Evolutionary conservation across 1,140 invertebrate species (phyloP), one percentile per base, ranked within the genome.

Genomic region (Mercenaria mercenaria): DNA sequence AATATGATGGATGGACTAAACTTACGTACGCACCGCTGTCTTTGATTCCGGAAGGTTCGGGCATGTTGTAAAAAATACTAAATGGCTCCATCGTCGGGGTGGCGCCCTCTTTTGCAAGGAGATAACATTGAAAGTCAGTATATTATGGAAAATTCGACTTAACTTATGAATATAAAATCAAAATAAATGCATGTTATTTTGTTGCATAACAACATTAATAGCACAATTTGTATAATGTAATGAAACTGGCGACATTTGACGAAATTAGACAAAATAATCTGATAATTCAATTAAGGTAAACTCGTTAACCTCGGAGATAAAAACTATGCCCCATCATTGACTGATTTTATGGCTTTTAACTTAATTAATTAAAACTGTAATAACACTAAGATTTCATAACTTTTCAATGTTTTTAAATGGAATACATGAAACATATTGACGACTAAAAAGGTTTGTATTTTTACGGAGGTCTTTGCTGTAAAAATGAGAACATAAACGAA

Each of bases 201-300:
- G 67, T 41, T 39, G 32, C 67, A 39, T 72, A 4, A 34, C 20
- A 72, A 72, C 67, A 39, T 72, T 72, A 39, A 72, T 72, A 39
- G 67, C 67, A 39, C 18, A 10, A 4, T 37, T 72, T 79, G 29
- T 79, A 79, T 56, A 32, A 20, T 20, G 47, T 79, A 79, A 79
- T 79, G n/a, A 56, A 79, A 15, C 20, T 79, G 76, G 76, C 76
- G 76, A 59, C 76, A 79, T 13, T 50, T 50, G 10, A 50, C 26
- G 26, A 76, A 76, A 59, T 52, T 79, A 79, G 47, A 37, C 76
- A 50, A 26, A 76, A 50, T 76, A 76, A 76, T 76, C 72, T 76
- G 43, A 76, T 79, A 41, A 79, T 79, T 79, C 76, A 76, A 76
- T 79, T 79, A 79, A 52, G 76, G 47, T 56, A 79, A 79, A 79